Evolutionary conservation across 1,140 invertebrate species (phyloP).

Genomic region (Condylostylus longicornis): DNA sequence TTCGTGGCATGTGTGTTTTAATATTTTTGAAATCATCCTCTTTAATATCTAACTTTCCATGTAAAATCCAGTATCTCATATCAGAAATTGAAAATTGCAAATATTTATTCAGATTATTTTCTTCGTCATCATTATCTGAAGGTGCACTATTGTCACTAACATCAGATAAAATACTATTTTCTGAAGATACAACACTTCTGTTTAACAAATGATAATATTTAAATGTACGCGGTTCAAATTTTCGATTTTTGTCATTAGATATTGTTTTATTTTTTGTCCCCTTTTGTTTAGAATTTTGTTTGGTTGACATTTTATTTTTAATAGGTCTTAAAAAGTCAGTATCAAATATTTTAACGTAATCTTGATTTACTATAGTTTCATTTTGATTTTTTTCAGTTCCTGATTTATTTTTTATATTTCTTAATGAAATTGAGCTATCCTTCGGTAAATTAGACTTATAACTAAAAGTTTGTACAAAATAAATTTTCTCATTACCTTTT

Average conservation of each 20-base stretch:
- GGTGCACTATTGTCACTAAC: conserved; percentile 4
- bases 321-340: not conserved
- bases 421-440: too few relatives aligned
- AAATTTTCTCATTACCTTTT: too few relatives aligned
- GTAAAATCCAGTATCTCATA: conserved; percentile 11
- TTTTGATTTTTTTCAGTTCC: too few relatives aligned
- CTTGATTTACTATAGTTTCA: too few relatives aligned
- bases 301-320: too few relatives aligned
- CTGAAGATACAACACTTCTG: not conserved
- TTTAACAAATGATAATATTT: not conserved
- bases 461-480: too few relatives aligned
- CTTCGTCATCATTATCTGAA: not conserved
- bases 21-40: conserved; percentile 16
- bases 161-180: conserved; percentile 7
- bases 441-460: too few relatives aligned
- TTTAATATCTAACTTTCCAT: conserved; percentile 3
- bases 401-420: too few relatives aligned
- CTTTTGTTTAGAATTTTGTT: too few relatives aligned
- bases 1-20: conserved; percentile 27
- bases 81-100: conserved; percentile 8
- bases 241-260: too few relatives aligned
- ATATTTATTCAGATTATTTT: too few relatives aligned
- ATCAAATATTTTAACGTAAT: not conserved
- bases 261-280: too few relatives aligned
- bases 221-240: not conserved